Conservation (phyloP, 2,797 vertebrate genomes). For the Percopsis omiscomaycus region DNA sequence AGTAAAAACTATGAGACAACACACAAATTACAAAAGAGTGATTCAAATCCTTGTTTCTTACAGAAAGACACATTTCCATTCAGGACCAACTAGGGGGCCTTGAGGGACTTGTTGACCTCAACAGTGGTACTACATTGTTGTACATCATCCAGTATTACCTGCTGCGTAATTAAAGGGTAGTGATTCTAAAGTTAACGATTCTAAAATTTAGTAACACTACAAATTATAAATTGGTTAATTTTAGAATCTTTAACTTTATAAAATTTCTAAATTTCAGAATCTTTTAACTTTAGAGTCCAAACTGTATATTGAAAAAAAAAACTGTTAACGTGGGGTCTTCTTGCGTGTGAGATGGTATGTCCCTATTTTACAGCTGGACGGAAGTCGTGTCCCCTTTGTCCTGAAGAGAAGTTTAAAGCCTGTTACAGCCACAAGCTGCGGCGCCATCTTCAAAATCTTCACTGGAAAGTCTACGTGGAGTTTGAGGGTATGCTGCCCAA, state of each 20-base stretch:
- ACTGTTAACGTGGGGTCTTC: not conserved
- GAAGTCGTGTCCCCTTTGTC: conserved; percentile 90
- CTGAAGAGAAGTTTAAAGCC: conserved; percentile 91
- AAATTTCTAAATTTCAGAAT: too few relatives aligned
- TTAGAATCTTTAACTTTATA: too few relatives aligned
- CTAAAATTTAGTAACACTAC: too few relatives aligned
- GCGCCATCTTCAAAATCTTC: conserved; percentile 93
- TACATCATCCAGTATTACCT: not conserved
- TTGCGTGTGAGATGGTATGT: conserved; percentile 8
- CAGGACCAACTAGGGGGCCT: conserved; percentile 88
- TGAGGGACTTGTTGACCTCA: conserved; percentile 84
- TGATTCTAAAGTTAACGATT: too few relatives aligned
- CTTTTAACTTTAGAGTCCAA: not conserved
- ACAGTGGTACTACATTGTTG: conserved; percentile 75
- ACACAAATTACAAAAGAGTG: not conserved
- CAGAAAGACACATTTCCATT: conserved; percentile 93
- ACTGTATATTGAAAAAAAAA: not conserved
- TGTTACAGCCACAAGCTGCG: conserved; percentile 90
- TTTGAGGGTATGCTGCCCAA: conserved; percentile 84
- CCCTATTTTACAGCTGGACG: conserved; percentile 75
- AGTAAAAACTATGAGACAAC: not conserved
- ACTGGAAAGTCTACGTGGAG: conserved; percentile 97
- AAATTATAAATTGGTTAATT: too few relatives aligned
- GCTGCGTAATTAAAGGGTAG: too few relatives aligned
- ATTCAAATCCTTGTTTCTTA: conserved; percentile 22